Evolutionary conservation across 1,140 invertebrate genomes (phyloP).

Genomic region (Caenorhabditis inopinata): DNA sequence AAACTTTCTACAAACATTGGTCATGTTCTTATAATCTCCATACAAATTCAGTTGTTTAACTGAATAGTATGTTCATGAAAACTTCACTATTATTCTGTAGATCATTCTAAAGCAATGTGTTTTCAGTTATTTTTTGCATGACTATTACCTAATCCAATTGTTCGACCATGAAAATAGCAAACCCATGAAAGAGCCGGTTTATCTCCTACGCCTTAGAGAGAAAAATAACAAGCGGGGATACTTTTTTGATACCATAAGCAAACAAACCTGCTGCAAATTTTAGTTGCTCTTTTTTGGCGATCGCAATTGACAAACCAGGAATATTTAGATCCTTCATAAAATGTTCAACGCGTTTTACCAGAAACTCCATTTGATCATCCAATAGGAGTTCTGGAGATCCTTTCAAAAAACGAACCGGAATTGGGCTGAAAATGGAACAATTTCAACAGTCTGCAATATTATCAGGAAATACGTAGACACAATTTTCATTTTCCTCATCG

Average conservation of each 20-base stretch:
- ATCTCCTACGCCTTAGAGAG: not conserved
- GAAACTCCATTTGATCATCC: slow-evolving; percentile 57
- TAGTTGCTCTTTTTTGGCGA: slow-evolving; percentile 61
- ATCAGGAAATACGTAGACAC: too few species aligned
- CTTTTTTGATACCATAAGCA: slow-evolving; percentile 19
- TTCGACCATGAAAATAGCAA: not conserved
- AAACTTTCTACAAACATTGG: too few species aligned
- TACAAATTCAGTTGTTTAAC: too few species aligned
- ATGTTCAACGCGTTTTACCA: slow-evolving; percentile 60
- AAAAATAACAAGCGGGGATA: not conserved
- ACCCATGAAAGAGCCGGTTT: slow-evolving; percentile 8
- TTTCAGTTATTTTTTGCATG: too few species aligned
- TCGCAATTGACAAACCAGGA: slow-evolving; percentile 63
- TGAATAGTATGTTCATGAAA: too few species aligned
- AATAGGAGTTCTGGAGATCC: slow-evolving; percentile 55
- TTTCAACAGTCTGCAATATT: not conserved
- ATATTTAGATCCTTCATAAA: slow-evolving; percentile 66
- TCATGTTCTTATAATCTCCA: too few species aligned
- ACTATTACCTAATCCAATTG: slow-evolving; percentile 15
- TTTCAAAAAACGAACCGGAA: slow-evolving; percentile 56
- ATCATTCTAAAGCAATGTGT: too few species aligned
- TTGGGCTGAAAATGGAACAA: slow-evolving; percentile 45
- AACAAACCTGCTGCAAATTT: slow-evolving; percentile 63
- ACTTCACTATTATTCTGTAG: too few species aligned
- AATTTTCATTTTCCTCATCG: too few species aligned